These are phyloP conservation scores for Sinocyclocheilus grahami DNA, from an alignment of 2,113 vertebrate genomes.

Conservation along the genomic window DNA sequence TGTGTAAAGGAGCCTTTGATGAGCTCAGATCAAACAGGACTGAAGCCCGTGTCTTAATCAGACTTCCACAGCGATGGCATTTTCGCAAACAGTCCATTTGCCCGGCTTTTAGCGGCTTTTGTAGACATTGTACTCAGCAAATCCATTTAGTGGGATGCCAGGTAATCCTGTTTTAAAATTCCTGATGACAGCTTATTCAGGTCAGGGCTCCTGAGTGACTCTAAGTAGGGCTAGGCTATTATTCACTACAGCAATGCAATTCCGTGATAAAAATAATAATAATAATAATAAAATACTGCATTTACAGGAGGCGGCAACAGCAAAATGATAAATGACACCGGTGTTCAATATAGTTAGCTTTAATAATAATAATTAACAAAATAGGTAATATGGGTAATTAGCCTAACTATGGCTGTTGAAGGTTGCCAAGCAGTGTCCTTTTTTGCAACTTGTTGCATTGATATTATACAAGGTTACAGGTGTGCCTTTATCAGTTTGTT, in stretches of 20 bases:
- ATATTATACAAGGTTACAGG: not conserved
- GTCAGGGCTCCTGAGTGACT: not conserved
- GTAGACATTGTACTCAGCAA: slow-evolving; percentile 69
- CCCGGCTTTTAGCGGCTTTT: slow-evolving; percentile 56
- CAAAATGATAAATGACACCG: not conserved
- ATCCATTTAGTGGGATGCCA: slow-evolving; percentile 61
- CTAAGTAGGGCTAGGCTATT: not conserved
- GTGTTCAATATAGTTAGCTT: not conserved
- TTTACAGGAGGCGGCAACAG: not conserved
- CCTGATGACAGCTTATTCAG: not conserved
- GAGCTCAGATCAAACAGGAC: slow-evolving; percentile 74
- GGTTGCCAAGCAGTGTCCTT: not conserved
- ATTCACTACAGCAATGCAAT: not conserved
- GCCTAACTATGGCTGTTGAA: not conserved
- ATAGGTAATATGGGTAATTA: not conserved
- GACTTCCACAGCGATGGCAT: slow-evolving; percentile 67
- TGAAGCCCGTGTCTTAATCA: slow-evolving; percentile 72
- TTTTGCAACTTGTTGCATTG: not conserved
- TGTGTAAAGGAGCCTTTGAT: slow-evolving; percentile 75
- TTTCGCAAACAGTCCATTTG: slow-evolving; percentile 68
- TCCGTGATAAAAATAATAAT: too few species aligned
- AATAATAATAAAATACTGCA: too few species aligned
- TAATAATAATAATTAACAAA: not conserved
- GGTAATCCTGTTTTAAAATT: slow-evolving; percentile 64
- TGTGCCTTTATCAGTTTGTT: not conserved